phyloP scores from a whole-genome alignment of 2,797 vertebrate species.

The Scarus forsteni region DNA sequence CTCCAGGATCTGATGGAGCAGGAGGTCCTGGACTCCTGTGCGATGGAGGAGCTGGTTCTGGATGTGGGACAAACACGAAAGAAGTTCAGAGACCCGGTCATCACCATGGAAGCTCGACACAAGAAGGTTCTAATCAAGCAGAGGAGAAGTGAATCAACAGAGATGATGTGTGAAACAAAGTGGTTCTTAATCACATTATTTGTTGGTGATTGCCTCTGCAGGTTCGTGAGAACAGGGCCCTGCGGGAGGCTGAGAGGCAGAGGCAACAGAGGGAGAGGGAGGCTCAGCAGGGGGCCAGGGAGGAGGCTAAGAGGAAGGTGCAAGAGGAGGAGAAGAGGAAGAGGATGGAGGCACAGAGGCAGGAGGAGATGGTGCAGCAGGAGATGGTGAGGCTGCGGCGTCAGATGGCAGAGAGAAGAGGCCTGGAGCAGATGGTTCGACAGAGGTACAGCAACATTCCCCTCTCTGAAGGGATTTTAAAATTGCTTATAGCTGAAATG shows the following conservation, averaged over 20 bases:
- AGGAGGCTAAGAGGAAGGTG: slow-evolving; percentile 84
- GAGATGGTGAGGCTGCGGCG: slow-evolving; percentile 90
- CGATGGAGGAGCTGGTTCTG: slow-evolving; percentile 80
- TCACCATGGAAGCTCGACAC: slow-evolving; percentile 94
- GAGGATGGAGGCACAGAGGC: slow-evolving; percentile 81
- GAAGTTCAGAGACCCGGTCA: slow-evolving; percentile 81
- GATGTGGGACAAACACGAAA: slow-evolving; percentile 78
- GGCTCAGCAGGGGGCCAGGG: slow-evolving; percentile 76
- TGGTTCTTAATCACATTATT: slow-evolving; percentile 28
- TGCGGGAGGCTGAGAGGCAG: slow-evolving; percentile 83
- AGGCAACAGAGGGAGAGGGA: slow-evolving; percentile 80
- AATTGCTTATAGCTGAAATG: slow-evolving; percentile 5
- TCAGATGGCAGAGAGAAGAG: slow-evolving; percentile 87
- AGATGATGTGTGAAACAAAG: neutral
- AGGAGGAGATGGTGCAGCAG: slow-evolving; percentile 89
- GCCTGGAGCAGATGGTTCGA: slow-evolving; percentile 77
- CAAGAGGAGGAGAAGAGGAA: slow-evolving; percentile 83
- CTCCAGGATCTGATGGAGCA: slow-evolving; percentile 91
- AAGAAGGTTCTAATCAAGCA: slow-evolving; percentile 82
- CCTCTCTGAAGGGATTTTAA: slow-evolving; percentile 5
- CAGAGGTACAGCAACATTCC: slow-evolving; percentile 82
- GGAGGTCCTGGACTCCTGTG: slow-evolving; percentile 82
- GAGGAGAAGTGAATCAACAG: slow-evolving; percentile 3
- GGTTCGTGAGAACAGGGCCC: slow-evolving; percentile 91
- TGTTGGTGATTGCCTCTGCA: slow-evolving; percentile 59